Conservation (phyloP, 1,140 invertebrate species). For the Acromyrmex echinatior region DNA sequence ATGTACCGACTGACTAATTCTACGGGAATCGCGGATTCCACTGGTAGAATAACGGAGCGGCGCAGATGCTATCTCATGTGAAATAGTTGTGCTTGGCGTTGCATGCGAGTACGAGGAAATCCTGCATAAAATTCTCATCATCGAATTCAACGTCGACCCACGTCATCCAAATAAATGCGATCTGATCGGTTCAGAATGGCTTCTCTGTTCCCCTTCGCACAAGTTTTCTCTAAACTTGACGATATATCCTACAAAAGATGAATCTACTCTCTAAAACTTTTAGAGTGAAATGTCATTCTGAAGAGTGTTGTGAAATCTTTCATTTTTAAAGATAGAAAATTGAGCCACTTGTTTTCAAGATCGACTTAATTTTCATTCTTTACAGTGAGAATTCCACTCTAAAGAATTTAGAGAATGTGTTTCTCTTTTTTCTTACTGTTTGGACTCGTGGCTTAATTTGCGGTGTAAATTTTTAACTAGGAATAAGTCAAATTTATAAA, state of each 20-base stretch:
- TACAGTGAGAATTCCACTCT: no score
- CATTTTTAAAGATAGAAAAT: no score
- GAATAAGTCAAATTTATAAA: neutral
- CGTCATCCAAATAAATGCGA: slow-evolving; percentile 57
- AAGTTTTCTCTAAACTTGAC: neutral
- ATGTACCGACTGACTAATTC: slow-evolving; percentile 66
- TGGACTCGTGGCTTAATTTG: neutral
- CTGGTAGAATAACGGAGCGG: slow-evolving; percentile 41
- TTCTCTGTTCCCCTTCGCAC: no score
- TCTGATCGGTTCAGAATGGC: slow-evolving; percentile 30
- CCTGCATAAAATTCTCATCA: slow-evolving; percentile 56
- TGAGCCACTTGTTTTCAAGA: no score
- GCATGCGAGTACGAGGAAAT: slow-evolving; percentile 10
- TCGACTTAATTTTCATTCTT: no score
- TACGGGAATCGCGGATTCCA: slow-evolving; percentile 53
- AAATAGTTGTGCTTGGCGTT: slow-evolving; percentile 64
- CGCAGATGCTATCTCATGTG: slow-evolving; percentile 71
- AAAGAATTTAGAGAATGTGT: no score
- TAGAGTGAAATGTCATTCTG: no score
- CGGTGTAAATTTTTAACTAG: neutral
- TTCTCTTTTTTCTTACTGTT: neutral
- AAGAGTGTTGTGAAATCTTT: no score
- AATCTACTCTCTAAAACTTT: slow-evolving; percentile 3
- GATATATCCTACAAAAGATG: neutral
- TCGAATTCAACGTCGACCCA: slow-evolving; percentile 59